These are phyloP conservation scores for Eulimnadia texana DNA, from an alignment of 1,140 invertebrate species.

Conservation along the genomic window DNA sequence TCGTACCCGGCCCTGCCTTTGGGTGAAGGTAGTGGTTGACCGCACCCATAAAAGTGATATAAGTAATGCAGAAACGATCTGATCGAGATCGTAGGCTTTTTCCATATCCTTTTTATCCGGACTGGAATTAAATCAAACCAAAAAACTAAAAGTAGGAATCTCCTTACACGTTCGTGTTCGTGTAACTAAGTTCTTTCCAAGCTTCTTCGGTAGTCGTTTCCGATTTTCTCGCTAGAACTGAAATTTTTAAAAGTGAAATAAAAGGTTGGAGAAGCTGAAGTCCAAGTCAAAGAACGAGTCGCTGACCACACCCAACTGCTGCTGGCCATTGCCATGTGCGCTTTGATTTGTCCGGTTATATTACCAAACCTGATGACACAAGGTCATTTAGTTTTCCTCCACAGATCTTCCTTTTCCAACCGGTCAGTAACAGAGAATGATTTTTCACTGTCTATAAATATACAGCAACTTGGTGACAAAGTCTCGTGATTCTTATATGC, in stretches of 20 bases:
- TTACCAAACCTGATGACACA: neutral
- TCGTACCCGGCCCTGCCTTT: neutral
- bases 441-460: no score
- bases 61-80: neutral
- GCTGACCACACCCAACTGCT: neutral
- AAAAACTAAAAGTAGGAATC: no score
- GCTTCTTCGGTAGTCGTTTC: no score
- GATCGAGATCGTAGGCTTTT: neutral
- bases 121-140: no score
- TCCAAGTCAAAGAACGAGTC: neutral
- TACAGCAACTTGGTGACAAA: no score
- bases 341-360: neutral
- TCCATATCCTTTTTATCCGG: neutral
- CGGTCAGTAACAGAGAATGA: no score
- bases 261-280: neutral
- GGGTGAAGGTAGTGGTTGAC: neutral
- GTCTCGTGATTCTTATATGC: no score
- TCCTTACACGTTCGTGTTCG: no score
- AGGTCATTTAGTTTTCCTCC: neutral
- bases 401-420: no score
- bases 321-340: neutral
- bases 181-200: no score
- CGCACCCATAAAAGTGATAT: neutral
- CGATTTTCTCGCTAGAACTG: neutral
- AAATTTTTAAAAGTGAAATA: neutral